Evolutionary conservation across 2,797 vertebrate genomes (phyloP).

Genomic region (Acrossocheilus fasciatus): DNA sequence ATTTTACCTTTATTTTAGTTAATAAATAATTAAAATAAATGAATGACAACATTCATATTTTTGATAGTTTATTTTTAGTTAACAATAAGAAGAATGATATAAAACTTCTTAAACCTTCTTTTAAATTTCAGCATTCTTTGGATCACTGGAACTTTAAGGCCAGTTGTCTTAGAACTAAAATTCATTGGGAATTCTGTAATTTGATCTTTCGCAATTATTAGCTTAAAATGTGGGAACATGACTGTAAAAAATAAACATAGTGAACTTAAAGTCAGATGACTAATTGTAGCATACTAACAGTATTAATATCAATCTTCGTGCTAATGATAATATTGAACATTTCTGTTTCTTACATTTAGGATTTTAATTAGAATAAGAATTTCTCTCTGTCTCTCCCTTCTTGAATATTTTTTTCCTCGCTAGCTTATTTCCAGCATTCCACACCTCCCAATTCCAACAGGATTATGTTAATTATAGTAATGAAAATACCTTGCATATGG

Average conservation of each 20-base stretch:
- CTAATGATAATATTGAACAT: neutral
- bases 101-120: neutral
- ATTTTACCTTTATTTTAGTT: neutral
- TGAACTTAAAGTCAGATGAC: neutral
- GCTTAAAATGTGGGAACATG: neutral
- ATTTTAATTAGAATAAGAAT: conserved; percentile 10
- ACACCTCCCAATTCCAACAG: conserved; percentile 53
- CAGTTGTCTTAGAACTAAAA: neutral
- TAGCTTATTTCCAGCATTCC: conserved; percentile 34
- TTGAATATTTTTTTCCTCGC: neutral
- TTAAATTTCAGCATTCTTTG: neutral
- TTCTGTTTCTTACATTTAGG: neutral
- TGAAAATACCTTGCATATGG: conserved; percentile 37
- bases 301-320: neutral
- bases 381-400: neutral
- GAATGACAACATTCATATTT: neutral
- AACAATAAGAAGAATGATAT: neutral
- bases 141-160: neutral
- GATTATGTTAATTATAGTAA: conserved; percentile 56
- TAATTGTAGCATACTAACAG: neutral
- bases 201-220: neutral
- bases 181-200: neutral
- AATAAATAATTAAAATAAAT: neutral
- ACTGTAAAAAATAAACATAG: neutral
- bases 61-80: neutral